Conservation (phyloP, 2,888 invertebrate species). For the Myathropa florea region DNA sequence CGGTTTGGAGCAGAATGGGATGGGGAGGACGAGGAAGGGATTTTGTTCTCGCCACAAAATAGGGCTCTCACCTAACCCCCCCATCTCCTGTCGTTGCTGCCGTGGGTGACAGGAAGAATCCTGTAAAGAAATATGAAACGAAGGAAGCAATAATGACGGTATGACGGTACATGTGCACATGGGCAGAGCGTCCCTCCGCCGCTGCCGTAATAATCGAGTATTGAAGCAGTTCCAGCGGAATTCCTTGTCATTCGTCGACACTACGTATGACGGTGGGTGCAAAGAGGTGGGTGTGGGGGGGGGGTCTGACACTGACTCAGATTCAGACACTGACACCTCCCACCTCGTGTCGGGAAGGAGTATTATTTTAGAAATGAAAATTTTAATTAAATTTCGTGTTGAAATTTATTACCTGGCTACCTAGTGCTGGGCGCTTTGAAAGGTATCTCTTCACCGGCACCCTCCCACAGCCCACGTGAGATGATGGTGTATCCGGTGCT, state of each 20-base stretch:
- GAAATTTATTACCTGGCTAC: conserved; percentile 67
- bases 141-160: conserved; percentile 34
- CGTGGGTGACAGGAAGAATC: conserved; percentile 63
- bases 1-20: background rate
- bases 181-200: conserved; percentile 17
- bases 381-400: conserved; percentile 70
- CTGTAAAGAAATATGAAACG: conserved; percentile 66
- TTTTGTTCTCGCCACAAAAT: conserved; percentile 52
- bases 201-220: conserved; percentile 63
- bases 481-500: conserved; percentile 34
- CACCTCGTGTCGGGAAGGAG: conserved; percentile 7
- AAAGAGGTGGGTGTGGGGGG: background rate
- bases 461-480: background rate
- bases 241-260: conserved; percentile 47
- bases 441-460: conserved; percentile 35
- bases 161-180: conserved; percentile 48
- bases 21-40: conserved; percentile 25
- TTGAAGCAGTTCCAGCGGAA: conserved; percentile 62
- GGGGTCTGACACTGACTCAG: no score
- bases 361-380: conserved; percentile 69
- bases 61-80: conserved; percentile 8
- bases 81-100: background rate
- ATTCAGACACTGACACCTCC: background rate
- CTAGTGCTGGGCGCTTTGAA: conserved; percentile 48
- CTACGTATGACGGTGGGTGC: background rate